Base-by-base conservation (phyloP, 2,888 invertebrate species). In the Drosophila buzzatii region DNA sequence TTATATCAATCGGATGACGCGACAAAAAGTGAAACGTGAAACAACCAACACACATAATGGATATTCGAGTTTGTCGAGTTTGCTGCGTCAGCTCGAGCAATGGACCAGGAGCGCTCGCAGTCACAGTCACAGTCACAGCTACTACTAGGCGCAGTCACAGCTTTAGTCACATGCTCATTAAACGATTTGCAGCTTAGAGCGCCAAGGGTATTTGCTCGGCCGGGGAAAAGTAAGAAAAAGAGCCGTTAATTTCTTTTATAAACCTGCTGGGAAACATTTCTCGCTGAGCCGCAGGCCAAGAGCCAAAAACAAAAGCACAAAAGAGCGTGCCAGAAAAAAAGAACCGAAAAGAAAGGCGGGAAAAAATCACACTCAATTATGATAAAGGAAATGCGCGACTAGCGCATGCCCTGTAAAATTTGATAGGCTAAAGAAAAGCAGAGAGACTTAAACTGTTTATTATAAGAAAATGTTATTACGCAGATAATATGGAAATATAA, bases 161-260 rank as follows among this genome's bases (percentile, higher is more conserved):
- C 80, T 81, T 84, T 81, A 85, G 91, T 91, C 91, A 92, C 92
- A 92, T 90, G 91, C 92, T 93, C 93, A 92, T 93, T 93, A 93
- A 93, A 92, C 92, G 92, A 91, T 93, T 92, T 91, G 90, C 90
- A 86, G 84, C 87, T 82, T 67, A 72, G 73, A 61, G 78, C 70
- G 63, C 18, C 41, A 33, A 72, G 69, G 51, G 58, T 41, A 49
- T 57, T 20, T 14, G 33, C 7, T 5, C 9, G 23, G 37, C 14
- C 16, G 45, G 45, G n/a, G 45, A 41, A 56, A 77, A 79, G 61
- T 71, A 75, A 80, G 63, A 79, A 81, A 76, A 87, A 90, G 87
- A 83, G 92, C 90, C 92, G 93, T 93, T 93, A 93, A 93, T 93
- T 92, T 93, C 92, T 93, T 93, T 93, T 93, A 93, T 93, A 93